phyloP scores from a whole-genome alignment of 2,113 vertebrate species.

The Trochalopteron elliotii region DNA sequence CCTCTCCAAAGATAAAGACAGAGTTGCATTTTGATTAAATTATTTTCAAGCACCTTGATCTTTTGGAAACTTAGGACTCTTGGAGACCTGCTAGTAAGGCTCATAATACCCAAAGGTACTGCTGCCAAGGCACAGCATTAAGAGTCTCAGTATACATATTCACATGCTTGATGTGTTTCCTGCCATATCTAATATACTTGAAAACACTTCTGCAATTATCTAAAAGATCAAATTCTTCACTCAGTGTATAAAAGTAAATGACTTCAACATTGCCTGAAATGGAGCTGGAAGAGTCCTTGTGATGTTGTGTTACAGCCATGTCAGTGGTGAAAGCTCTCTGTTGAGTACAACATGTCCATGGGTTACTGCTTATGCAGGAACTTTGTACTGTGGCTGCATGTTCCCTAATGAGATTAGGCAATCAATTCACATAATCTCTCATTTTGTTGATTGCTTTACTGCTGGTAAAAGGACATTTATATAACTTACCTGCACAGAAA shows the following conservation, averaged over 20 bases:
- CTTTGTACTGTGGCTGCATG: neutral
- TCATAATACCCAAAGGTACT: neutral
- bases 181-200: neutral
- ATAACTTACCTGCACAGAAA: conserved; percentile 47
- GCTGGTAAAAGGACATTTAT: conserved; percentile 54
- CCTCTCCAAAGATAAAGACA: neutral
- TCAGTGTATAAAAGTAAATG: neutral
- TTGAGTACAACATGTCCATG: neutral
- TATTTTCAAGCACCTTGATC: neutral
- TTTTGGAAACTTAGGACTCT: neutral
- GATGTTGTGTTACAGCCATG: neutral
- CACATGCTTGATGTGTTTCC: neutral
- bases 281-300: neutral
- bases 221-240: neutral
- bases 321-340: neutral
- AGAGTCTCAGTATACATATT: neutral
- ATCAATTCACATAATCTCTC: neutral
- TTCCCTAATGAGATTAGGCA: conserved; percentile 34
- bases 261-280: neutral
- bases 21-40: neutral
- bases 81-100: neutral
- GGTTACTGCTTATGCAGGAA: conserved; percentile 30
- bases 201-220: neutral
- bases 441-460: conserved; percentile 34
- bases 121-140: neutral